Evolutionary conservation across 2,797 vertebrate genomes (phyloP).

Genomic region (Scolopax rusticola): DNA sequence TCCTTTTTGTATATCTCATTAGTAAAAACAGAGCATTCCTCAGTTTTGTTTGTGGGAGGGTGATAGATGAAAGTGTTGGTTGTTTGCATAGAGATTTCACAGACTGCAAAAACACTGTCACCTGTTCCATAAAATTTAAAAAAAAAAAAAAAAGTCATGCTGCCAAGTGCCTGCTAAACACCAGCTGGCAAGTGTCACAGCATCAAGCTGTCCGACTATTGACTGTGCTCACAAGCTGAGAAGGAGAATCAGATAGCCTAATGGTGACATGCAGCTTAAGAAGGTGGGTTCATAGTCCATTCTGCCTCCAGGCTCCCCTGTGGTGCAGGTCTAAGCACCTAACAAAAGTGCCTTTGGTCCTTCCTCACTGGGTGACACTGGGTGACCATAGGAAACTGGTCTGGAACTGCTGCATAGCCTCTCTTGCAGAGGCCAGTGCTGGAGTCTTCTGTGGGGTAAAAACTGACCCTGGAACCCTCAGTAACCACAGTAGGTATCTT

Average conservation of each 20-base stretch:
- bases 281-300: background rate
- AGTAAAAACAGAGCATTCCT: background rate
- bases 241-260: background rate
- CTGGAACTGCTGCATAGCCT: background rate
- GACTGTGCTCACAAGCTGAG: background rate
- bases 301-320: background rate
- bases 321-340: background rate
- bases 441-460: background rate
- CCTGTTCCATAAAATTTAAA: background rate
- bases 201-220: background rate
- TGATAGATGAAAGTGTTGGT: background rate
- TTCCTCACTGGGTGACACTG: background rate
- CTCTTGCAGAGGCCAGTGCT: background rate
- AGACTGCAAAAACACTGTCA: slow-evolving; percentile 26
- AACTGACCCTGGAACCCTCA: background rate
- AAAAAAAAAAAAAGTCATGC: background rate
- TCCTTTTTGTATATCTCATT: background rate
- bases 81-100: slow-evolving; percentile 24
- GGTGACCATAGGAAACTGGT: background rate
- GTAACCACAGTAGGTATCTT: background rate
- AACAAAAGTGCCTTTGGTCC: background rate
- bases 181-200: slow-evolving; percentile 42
- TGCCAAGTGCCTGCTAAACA: slow-evolving; percentile 43
- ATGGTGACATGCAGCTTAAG: accelerated
- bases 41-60: background rate